Evolutionary conservation across 2,888 invertebrate species (phyloP).

Genomic region (Thera britannica): DNA sequence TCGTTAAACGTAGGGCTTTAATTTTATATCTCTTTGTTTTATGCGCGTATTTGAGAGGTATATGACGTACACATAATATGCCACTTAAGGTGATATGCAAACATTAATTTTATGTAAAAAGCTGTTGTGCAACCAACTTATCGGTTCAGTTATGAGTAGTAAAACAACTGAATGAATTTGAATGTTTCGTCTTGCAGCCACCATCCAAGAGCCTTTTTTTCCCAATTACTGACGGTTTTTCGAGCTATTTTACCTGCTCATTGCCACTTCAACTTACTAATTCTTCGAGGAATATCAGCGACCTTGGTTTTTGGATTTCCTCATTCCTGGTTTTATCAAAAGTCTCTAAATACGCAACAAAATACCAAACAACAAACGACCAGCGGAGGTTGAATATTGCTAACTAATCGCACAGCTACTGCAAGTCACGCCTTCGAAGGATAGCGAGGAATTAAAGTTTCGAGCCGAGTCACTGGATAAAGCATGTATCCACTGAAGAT

Average conservation of each 20-base stretch:
- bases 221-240: too few species aligned
- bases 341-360: slow-evolving; percentile 1
- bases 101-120: neutral
- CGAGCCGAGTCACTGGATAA: slow-evolving; percentile 37
- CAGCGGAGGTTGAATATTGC: slow-evolving; percentile 31
- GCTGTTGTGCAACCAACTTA: neutral
- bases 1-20: slow-evolving; percentile 38
- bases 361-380: slow-evolving; percentile 12
- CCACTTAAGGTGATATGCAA: neutral
- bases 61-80: slow-evolving; percentile 4
- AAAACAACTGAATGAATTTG: too few species aligned
- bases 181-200: too few species aligned
- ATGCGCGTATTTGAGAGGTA: slow-evolving; percentile 22
- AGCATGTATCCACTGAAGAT: neutral
- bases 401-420: slow-evolving; percentile 35
- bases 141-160: too few species aligned
- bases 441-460: slow-evolving; percentile 47
- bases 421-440: slow-evolving; percentile 42
- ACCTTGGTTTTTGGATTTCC: too few species aligned
- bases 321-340: neutral
- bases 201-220: too few species aligned
- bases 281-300: too few species aligned
- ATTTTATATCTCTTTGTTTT: slow-evolving; percentile 36
- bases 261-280: too few species aligned
- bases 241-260: too few species aligned